Evolutionary conservation across 2,888 invertebrate species (phyloP).

Genomic region (Mayetiola destructor): DNA sequence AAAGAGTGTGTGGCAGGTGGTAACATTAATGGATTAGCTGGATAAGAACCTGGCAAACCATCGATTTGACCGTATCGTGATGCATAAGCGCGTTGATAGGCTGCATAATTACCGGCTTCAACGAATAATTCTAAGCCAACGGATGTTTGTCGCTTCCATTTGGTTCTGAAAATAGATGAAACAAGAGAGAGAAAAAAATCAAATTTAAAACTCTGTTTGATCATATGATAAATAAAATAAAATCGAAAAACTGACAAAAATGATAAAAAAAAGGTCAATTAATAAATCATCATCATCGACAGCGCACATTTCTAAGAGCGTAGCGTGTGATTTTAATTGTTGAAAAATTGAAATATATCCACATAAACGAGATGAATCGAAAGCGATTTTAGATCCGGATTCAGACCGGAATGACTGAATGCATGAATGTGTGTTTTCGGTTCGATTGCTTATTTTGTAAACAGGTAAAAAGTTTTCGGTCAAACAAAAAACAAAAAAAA

Average conservation of each 20-base stretch:
- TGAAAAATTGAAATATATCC: neutral
- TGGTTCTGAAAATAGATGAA: conserved; percentile 49
- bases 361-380: neutral
- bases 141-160: conserved; percentile 93
- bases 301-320: no score
- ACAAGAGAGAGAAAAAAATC: conserved; percentile 25
- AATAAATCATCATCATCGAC: neutral
- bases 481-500: neutral
- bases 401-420: neutral
- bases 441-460: neutral
- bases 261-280: neutral
- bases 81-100: conserved; percentile 78
- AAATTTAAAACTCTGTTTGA: no score
- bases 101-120: conserved; percentile 88
- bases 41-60: conserved; percentile 33
- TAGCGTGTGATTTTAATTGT: conserved; percentile 6
- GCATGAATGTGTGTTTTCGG: conserved; percentile 8
- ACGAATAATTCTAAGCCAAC: conserved; percentile 85
- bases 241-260: conserved; percentile 9
- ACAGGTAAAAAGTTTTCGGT: neutral
- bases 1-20: neutral
- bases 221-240: neutral
- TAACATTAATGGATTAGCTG: conserved; percentile 3
- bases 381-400: conserved; percentile 8
- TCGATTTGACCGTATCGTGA: conserved; percentile 40